Base-by-base conservation (phyloP, 2,797 vertebrate genomes). In the Mallotus villosus region DNA sequence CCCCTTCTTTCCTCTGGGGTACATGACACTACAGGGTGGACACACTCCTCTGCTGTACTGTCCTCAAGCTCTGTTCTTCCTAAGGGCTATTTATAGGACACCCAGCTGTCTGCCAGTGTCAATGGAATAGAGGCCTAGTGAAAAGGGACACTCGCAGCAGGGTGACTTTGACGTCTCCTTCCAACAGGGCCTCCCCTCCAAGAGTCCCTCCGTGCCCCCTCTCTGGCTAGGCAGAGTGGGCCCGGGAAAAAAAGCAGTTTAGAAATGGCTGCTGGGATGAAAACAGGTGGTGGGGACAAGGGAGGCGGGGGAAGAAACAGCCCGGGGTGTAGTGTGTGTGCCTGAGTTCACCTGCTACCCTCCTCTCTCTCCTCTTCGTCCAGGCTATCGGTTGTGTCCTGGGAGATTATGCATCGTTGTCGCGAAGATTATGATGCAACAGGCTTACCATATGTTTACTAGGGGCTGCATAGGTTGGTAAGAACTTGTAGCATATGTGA, bases 51-150 rank as follows among this genome's bases (percentile, higher is more conserved):
- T 63, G 72, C 25, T 53, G 51, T 82, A 87, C 76, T 68, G 62
- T 83, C 81, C 72, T 81, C 59, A 77, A 84, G 72, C 82, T 67
- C 80, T 83, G 78, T 80, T 81, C 87, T 86, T 86, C 79, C 75
- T 78, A 22, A 21, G 81, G 71, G 75, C 82, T 93, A 92, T 92
- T 91, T 91, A 84, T 92, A 91, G 27, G 27, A 29, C 27, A 29
- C 27, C 74, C 87, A 92, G 91, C 90, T 92, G 92, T 91, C 89
- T 19, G 75, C 64, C 83, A 84, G 89, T 84, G 90, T 92, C 91
- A 92, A 79, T 22, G 63, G 78, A 84, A 88, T 81, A 73, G 46
- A 80, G 76, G 80, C 70, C 65, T 66, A 73, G 65, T 5, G 70
- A 81, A 71, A 64, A 77, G 75, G 73, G 74, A 85, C 77, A 81